Evolutionary conservation across 2,888 invertebrate species (phyloP), one percentile per base, ranked within the genome.

Genomic region (Osmoderma eremita): DNA sequence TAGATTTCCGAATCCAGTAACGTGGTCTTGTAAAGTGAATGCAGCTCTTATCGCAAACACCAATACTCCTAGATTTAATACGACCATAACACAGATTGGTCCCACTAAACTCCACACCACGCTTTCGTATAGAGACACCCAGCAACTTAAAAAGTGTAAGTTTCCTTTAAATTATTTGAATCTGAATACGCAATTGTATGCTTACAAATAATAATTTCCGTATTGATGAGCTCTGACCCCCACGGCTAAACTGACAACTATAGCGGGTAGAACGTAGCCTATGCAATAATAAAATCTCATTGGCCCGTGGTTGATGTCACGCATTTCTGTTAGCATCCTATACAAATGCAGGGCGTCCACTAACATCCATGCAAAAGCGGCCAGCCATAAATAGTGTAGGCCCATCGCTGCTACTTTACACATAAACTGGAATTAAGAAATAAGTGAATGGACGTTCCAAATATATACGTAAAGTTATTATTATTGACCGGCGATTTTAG

Each of bases 91-190:
- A 36, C 90, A 92, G 30, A 96, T 91, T 4, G 98, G 97, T 2
- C 95, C 94, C 73, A 97, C 94, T 76, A 97, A 88, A 84, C 96
- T 94, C 97, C 97, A 98, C 49, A 97, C 92, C 18, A 97, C 94
- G 18, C 93, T 91, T 80, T 97, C 96, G 79, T 95, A 94, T 45
- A 96, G 90, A 6, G 94, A 94, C 69, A 98, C 86, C 97, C 97
- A 98, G 82, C 98, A 98, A 81, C 97, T 97, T 82, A n/a, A n/a
- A n/a, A n/a, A n/a, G n/a, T n/a, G n/a, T n/a, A n/a, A n/a, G n/a
- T n/a, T 48, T 50, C 18, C 48, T 42, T 58, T 13, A 6, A 48
- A 15, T 12, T 39, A 38, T 4, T 8, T n/a, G n/a, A n/a, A n/a
- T n/a, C 20, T 38, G 42, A 30, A 13, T 12, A 38, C 17, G 2